Percentiles rank a stretch among this genome's conserved stretches.
Evolutionary conservation across 1,140 invertebrate species (phyloP).

Genomic region (Bombus vancouverensis): DNA sequence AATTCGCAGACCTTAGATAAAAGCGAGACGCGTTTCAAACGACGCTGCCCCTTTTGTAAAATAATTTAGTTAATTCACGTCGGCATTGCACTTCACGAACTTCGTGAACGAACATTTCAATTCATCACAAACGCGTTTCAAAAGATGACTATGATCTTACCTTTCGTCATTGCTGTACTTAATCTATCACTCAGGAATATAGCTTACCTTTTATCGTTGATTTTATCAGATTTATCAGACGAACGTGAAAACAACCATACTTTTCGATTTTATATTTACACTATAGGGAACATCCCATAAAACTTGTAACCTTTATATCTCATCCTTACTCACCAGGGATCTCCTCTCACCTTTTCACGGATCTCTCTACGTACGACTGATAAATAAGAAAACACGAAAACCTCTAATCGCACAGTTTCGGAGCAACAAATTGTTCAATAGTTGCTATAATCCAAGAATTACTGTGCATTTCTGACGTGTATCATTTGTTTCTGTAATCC

Average conservation of each 20-base stretch:
- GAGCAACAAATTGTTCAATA: not conserved
- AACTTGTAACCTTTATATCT: not conserved
- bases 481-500: not conserved
- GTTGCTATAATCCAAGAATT: not conserved
- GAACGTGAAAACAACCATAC: not conserved
- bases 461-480: not conserved
- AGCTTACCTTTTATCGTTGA: not conserved
- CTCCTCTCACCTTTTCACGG: not conserved
- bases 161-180: not conserved
- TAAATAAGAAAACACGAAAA: not conserved
- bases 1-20: slow-evolving; percentile 13
- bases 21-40: not conserved
- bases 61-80: not conserved
- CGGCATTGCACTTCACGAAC: not conserved
- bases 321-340: not conserved
- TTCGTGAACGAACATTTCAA: not conserved
- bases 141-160: slow-evolving; percentile 3
- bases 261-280: slow-evolving; percentile 19
- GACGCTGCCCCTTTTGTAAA: not conserved
- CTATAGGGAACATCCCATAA: not conserved
- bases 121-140: not conserved
- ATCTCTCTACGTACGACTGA: not conserved
- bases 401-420: not conserved
- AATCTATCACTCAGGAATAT: not conserved
- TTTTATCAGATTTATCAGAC: not conserved